phyloP scores from a whole-genome alignment of 2,797 vertebrate species.

The Urosaurus nigricauda region DNA sequence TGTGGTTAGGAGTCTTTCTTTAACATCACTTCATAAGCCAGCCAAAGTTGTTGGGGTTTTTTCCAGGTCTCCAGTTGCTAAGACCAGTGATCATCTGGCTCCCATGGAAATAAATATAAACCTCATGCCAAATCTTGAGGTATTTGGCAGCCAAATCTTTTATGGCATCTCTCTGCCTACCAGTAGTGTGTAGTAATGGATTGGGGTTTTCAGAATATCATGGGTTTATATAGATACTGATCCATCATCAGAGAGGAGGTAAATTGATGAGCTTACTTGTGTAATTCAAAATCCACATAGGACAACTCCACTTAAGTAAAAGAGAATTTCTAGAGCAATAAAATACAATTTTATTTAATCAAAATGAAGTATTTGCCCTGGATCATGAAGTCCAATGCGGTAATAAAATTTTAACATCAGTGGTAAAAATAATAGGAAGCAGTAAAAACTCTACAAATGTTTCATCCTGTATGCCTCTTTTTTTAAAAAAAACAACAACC shows the following conservation, averaged over 20 bases:
- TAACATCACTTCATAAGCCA: not conserved
- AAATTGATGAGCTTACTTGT: conserved; percentile 4
- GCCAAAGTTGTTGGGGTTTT: conserved; percentile 11
- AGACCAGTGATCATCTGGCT: conserved; percentile 59
- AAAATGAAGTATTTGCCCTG: conserved; percentile 2
- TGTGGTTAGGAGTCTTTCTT: conserved; percentile 6
- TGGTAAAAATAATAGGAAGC: not conserved
- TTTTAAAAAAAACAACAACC: not conserved
- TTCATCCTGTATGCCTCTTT: not conserved
- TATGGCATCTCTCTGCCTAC: conserved; percentile 56
- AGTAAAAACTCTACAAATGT: not conserved
- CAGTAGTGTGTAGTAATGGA: conserved; percentile 15
- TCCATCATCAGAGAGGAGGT: conserved; percentile 12
- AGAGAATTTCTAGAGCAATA: not conserved
- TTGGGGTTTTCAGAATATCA: not conserved
- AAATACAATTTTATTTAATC: conserved; percentile 12
- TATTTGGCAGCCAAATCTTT: conserved; percentile 60
- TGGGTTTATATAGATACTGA: conserved; percentile 35
- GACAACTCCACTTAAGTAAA: conserved; percentile 15
- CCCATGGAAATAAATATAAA: not conserved
- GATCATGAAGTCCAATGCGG: not conserved
- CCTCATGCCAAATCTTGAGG: conserved; percentile 56
- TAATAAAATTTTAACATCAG: conserved; percentile 3
- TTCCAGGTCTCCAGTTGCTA: conserved; percentile 38
- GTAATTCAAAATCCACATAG: not conserved